A percentile compares a stretch with the other conserved stretches of the same genome.
Conservation (phyloP, 1,140 invertebrate genomes). For the Contarinia nasturtii region DNA sequence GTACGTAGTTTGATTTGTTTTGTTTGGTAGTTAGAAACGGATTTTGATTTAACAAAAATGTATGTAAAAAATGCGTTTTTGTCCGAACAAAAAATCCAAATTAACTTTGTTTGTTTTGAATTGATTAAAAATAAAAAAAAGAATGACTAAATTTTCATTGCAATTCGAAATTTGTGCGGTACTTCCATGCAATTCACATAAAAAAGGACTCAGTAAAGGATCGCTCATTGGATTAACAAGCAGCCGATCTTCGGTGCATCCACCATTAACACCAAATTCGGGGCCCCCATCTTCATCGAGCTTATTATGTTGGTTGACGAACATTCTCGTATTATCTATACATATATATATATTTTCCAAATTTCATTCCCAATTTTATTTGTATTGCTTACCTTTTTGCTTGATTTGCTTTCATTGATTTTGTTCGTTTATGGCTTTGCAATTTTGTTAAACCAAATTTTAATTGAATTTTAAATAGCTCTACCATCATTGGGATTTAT, state of each 20-base stretch:
- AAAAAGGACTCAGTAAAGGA: constrained; percentile 53
- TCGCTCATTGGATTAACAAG: constrained; percentile 57
- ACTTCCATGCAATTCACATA: not conserved
- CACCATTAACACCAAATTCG: constrained; percentile 48
- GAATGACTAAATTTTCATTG: not conserved
- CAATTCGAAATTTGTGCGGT: not conserved
- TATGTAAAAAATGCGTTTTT: no score
- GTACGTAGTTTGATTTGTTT: no score
- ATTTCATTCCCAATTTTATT: constrained; percentile 1
- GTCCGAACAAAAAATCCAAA: no score
- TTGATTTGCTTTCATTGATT: constrained; percentile 1
- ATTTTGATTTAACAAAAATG: no score
- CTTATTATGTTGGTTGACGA: constrained; percentile 33
- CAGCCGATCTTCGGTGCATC: constrained; percentile 41
- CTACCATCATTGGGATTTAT: constrained; percentile 27
- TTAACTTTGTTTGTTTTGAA: no score
- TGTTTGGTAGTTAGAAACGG: no score
- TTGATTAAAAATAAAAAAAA: no score
- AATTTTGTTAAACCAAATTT: constrained; percentile 1
- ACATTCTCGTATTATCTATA: no score
- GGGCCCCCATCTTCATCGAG: constrained; percentile 44
- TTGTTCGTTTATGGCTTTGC: no score
- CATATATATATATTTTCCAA: constrained; percentile 3
- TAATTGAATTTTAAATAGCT: constrained; percentile 7
- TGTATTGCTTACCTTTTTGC: not conserved